These are phyloP conservation scores for Cyclargus thomasi DNA, from an alignment of 1,140 invertebrate genomes.

Conservation along the genomic window DNA sequence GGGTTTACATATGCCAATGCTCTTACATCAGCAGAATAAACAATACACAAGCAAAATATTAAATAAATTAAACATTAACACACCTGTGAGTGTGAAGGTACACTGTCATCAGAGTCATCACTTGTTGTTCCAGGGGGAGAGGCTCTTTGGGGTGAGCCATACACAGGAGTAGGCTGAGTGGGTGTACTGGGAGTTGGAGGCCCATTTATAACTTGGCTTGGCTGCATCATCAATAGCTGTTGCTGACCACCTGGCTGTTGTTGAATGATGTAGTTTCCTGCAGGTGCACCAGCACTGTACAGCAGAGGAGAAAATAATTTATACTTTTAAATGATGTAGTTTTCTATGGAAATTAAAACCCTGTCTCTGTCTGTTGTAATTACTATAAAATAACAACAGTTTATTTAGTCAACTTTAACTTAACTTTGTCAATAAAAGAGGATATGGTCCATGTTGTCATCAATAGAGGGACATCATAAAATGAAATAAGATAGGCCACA, in stretches of 20 bases:
- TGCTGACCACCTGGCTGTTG: constrained; percentile 80
- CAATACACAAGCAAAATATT: not conserved
- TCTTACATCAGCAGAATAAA: constrained; percentile 10
- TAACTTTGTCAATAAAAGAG: not conserved
- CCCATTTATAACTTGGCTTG: constrained; percentile 77
- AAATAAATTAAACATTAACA: constrained; percentile 1
- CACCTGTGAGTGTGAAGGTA: constrained; percentile 78
- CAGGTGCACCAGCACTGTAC: constrained; percentile 58
- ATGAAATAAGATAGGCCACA: not conserved
- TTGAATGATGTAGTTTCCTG: constrained; percentile 75
- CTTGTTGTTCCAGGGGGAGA: constrained; percentile 82
- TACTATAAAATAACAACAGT: not conserved
- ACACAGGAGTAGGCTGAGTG: constrained; percentile 70
- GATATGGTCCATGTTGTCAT: not conserved
- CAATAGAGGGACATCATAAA: not conserved
- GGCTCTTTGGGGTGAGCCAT: constrained; percentile 75
- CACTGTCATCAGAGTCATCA: constrained; percentile 92
- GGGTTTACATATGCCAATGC: too few species aligned
- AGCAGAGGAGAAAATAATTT: constrained; percentile 23
- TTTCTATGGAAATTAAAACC: too few species aligned
- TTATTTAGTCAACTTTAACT: not conserved
- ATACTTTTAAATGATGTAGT: too few species aligned
- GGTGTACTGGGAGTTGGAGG: constrained; percentile 75
- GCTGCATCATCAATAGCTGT: constrained; percentile 77
- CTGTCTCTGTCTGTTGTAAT: too few species aligned